phyloP scores from a whole-genome alignment of 2,888 invertebrate species.

The Steinernema carpocapsae region DNA sequence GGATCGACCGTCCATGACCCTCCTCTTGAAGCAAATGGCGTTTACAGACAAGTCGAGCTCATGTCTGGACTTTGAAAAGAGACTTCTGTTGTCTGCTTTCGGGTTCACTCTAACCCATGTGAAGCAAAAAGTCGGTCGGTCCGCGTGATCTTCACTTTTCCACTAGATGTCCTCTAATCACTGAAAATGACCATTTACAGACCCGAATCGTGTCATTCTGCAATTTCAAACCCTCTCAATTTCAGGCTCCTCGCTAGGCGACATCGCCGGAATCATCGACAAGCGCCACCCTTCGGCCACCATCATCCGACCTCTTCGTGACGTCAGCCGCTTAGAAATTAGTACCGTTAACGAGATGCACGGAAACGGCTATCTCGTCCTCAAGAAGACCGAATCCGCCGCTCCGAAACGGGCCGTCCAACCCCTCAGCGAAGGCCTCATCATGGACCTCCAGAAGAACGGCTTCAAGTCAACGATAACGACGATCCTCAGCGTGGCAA shows the following conservation, averaged over 20 bases:
- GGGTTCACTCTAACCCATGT: no score
- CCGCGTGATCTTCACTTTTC: no score
- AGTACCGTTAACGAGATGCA: conserved; percentile 46
- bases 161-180: no score
- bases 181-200: no score
- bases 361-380: conserved; percentile 40
- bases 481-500: conserved; percentile 52
- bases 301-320: conserved; percentile 53
- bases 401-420: conserved; percentile 44
- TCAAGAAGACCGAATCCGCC: conserved; percentile 36
- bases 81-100: no score
- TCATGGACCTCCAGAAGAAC: conserved; percentile 46
- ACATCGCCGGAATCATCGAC: conserved; percentile 48
- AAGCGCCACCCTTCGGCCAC: conserved; percentile 42
- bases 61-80: no score
- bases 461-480: conserved; percentile 56
- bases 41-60: no score
- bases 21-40: no score
- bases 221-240: no score
- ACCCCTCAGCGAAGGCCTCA: conserved; percentile 46
- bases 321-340: conserved; percentile 52
- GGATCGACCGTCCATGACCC: no score
- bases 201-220: no score
- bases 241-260: conserved; percentile 43
- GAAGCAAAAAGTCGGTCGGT: no score